A percentile compares a stretch with the other conserved stretches of the same genome.
Evolutionary conservation across 2,888 invertebrate species (phyloP).

Genomic region (Leptopterna dolabrata): DNA sequence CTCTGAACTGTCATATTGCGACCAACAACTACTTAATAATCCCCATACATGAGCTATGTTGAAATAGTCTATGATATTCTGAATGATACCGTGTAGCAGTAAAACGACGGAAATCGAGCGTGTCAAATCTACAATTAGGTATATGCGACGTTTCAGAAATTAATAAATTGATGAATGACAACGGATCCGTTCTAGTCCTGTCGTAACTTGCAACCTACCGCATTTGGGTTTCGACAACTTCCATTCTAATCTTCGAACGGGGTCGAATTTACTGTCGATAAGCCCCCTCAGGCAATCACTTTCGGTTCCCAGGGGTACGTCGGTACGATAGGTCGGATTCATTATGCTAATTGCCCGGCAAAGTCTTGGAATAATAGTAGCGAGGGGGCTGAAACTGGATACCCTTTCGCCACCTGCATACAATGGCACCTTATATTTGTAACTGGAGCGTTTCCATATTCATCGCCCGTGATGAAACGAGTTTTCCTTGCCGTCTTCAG

Average conservation of each 20-base stretch:
- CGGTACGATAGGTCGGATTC: slow-evolving; percentile 12
- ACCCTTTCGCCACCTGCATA: slow-evolving; percentile 39
- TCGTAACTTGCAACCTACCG: background rate
- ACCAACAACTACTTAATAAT: too few species aligned
- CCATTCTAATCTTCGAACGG: background rate
- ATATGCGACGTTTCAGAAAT: background rate
- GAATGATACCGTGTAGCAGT: background rate
- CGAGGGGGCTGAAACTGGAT: background rate
- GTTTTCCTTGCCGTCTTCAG: background rate
- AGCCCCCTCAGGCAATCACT: slow-evolving; percentile 17
- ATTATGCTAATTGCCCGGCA: slow-evolving; percentile 36
- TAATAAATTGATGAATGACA: background rate
- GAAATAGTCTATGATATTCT: too few species aligned
- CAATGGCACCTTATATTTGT: slow-evolving; percentile 45
- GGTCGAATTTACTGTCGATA: background rate
- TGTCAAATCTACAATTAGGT: background rate
- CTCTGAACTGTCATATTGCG: too few species aligned
- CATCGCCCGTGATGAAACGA: slow-evolving; percentile 38
- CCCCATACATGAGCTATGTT: too few species aligned
- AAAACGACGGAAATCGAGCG: background rate
- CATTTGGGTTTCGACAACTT: background rate
- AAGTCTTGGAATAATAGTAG: background rate
- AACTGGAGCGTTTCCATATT: slow-evolving; percentile 49
- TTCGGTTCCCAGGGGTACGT: slow-evolving; percentile 28
- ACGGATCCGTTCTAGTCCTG: background rate